Conservation (phyloP, 2,113 vertebrate genomes). For the Tamias sibiricus region DNA sequence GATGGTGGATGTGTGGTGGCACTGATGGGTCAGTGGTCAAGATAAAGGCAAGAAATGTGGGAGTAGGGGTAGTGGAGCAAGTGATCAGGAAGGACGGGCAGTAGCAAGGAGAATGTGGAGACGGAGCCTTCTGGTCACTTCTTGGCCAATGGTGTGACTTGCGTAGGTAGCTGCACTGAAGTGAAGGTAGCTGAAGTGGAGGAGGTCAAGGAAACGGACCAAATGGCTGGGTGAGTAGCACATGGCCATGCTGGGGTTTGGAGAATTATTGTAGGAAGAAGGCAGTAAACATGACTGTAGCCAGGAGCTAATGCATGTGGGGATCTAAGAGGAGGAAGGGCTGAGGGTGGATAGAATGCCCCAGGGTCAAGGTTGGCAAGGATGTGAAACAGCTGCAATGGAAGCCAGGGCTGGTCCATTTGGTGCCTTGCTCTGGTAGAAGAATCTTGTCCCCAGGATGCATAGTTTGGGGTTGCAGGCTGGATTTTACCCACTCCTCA, state of each 20-base stretch:
- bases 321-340: not conserved
- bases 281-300: not conserved
- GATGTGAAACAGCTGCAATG: not conserved
- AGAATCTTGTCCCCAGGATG: not conserved
- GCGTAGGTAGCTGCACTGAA: not conserved
- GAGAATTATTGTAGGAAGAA: not conserved
- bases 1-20: not conserved
- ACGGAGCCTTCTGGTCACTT: not conserved
- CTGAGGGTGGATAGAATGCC: not conserved
- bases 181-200: not conserved
- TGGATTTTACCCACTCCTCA: not conserved
- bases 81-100: not conserved
- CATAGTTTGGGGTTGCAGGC: not conserved
- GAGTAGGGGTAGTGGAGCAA: not conserved
- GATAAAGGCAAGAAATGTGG: not conserved
- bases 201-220: not conserved
- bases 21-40: not conserved
- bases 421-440: not conserved
- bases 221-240: not conserved
- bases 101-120: not conserved
- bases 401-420: accelerated
- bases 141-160: not conserved
- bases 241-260: not conserved
- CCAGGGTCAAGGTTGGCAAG: not conserved
- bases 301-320: not conserved